phyloP scores from a whole-genome alignment of 1,140 invertebrate genomes.

The Drosophila nebulosa region DNA sequence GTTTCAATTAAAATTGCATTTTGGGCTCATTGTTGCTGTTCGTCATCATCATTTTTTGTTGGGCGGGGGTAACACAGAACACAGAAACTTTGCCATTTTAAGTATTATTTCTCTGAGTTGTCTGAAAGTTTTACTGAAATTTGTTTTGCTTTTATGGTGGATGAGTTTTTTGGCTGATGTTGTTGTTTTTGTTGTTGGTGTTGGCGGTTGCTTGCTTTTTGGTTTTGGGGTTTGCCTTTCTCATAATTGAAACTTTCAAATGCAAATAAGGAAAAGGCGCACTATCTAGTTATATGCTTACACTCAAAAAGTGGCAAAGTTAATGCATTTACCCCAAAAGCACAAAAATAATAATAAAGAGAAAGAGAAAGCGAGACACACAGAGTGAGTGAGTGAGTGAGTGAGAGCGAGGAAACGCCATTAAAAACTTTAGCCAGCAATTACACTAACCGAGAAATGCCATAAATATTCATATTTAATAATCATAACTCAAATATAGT shows the following conservation, averaged over 20 bases:
- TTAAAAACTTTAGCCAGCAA: neutral
- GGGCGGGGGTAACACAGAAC: neutral
- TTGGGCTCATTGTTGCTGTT: constrained; percentile 1
- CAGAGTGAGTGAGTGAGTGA: neutral
- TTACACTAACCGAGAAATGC: constrained; percentile 46
- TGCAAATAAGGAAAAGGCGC: constrained; percentile 9
- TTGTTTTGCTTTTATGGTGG: constrained; percentile 21
- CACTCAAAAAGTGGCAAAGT: neutral
- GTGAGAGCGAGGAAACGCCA: neutral
- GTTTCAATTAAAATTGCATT: constrained; percentile 59
- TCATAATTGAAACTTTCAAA: constrained; percentile 28
- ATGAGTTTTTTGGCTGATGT: neutral
- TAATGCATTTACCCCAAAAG: neutral
- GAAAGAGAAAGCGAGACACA: neutral
- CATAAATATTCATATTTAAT: constrained; percentile 77
- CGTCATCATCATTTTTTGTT: neutral
- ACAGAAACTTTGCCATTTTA: constrained; percentile 35
- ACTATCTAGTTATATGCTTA: constrained; percentile 12
- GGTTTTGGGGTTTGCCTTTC: neutral
- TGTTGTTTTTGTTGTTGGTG: neutral
- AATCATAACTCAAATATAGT: constrained; percentile 72
- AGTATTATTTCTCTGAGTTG: constrained; percentile 17
- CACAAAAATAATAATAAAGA: neutral
- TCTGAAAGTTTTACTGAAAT: constrained; percentile 43
- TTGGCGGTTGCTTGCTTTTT: neutral